Evolutionary conservation across 2,888 invertebrate species (phyloP).

Genomic region (Xylophagus ater): DNA sequence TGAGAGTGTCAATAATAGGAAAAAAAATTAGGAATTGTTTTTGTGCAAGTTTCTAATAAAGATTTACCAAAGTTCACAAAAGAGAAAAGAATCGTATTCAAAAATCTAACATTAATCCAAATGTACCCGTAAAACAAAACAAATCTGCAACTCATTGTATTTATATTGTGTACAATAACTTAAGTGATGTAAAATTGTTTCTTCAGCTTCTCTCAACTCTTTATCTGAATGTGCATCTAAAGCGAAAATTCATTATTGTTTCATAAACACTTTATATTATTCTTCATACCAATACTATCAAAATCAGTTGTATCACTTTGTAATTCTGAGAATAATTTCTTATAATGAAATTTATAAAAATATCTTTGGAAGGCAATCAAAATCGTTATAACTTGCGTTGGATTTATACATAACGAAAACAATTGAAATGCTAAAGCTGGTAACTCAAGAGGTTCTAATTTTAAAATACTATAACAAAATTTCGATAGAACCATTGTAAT

Average conservation of each 20-base stretch:
- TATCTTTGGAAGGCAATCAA: constrained; percentile 43
- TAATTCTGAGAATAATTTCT: constrained; percentile 33
- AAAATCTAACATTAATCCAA: not conserved
- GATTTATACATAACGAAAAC: constrained; percentile 43
- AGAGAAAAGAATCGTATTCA: not conserved
- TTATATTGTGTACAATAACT: constrained; percentile 36
- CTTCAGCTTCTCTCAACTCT: constrained; percentile 48
- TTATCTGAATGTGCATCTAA: constrained; percentile 39
- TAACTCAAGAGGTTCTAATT: constrained; percentile 46
- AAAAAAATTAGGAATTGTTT: not conserved
- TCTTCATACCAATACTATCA: constrained; percentile 32
- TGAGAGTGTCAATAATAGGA: not conserved
- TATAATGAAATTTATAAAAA: constrained; percentile 39
- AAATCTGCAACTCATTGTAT: constrained; percentile 31
- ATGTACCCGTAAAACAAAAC: constrained; percentile 27
- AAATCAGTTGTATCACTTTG: constrained; percentile 33
- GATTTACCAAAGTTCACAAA: too few species aligned
- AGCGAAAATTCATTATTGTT: constrained; percentile 15
- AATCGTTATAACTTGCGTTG: constrained; percentile 35
- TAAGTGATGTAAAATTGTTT: constrained; percentile 50
- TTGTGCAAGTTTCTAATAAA: not conserved
- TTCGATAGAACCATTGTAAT: constrained; percentile 44
- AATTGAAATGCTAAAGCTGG: constrained; percentile 52
- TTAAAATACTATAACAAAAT: constrained; percentile 43
- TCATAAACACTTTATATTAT: not conserved